These are phyloP conservation scores for Arvicanthis niloticus DNA, from an alignment of 2,113 vertebrate genomes.

Conservation along the genomic window DNA sequence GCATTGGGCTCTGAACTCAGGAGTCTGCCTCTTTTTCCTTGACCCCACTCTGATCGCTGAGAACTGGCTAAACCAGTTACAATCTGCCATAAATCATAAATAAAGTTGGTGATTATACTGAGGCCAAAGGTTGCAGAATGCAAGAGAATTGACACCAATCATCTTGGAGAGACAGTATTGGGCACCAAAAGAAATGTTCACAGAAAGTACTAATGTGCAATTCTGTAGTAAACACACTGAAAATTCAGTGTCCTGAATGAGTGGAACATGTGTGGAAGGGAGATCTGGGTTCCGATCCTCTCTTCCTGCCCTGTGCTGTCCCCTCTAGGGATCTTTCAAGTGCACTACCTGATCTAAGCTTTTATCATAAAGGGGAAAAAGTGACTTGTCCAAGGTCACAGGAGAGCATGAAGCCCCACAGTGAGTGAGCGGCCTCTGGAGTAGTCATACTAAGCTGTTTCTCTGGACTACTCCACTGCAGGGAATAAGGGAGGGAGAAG, in stretches of 20 bases:
- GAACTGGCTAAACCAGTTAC: conserved; percentile 32
- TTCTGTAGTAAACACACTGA: neutral
- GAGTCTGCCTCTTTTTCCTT: neutral
- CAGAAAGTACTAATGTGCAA: neutral
- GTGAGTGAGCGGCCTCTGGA: neutral
- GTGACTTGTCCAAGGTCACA: neutral
- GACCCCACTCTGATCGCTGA: neutral
- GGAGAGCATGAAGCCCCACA: neutral
- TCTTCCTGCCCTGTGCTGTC: accelerated
- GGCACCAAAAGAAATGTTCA: neutral
- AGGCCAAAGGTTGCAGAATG: neutral
- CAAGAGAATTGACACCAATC: neutral
- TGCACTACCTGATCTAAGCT: neutral
- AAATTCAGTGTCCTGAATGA: neutral
- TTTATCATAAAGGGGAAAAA: neutral
- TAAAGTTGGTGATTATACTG: neutral
- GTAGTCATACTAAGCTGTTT: accelerated
- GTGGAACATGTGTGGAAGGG: too few relatives aligned
- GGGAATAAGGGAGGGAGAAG: neutral
- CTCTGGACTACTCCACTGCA: neutral
- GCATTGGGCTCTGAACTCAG: neutral
- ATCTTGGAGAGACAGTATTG: neutral
- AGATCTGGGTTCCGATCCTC: too few relatives aligned
- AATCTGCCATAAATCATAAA: neutral
- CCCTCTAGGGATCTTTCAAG: neutral